A percentile compares a stretch with the other conserved stretches of the same genome.
Evolutionary conservation across 2,888 invertebrate genomes (phyloP).

Genomic region (Sminthurinus aureus): DNA sequence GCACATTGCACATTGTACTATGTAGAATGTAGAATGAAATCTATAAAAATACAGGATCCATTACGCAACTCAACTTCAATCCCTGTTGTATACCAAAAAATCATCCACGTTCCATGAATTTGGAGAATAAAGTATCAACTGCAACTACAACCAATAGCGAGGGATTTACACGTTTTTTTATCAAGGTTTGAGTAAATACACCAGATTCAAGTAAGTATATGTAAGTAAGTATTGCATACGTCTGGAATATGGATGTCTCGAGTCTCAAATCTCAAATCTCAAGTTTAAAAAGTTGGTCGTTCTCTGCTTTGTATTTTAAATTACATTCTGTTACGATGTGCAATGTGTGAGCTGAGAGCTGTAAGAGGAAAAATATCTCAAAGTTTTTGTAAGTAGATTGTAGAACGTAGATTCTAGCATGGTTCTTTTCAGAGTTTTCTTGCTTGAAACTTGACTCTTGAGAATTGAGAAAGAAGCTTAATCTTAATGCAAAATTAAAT

Average conservation of each 20-base stretch:
- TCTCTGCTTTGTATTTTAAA: not conserved
- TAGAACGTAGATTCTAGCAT: not conserved
- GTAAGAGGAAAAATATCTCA: no score
- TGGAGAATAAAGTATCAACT: no score
- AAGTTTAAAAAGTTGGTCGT: not conserved
- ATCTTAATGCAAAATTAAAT: slow-evolving; percentile 21
- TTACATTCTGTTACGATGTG: not conserved
- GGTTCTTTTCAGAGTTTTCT: not conserved
- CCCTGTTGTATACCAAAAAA: not conserved
- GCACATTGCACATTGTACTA: not conserved
- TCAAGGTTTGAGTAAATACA: no score
- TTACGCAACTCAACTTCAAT: not conserved
- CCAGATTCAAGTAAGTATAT: no score
- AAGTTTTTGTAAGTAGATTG: not conserved
- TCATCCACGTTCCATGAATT: not conserved
- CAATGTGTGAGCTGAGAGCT: not conserved
- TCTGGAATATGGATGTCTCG: no score
- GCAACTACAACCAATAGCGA: no score
- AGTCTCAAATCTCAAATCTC: no score
- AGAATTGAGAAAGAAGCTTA: not conserved
- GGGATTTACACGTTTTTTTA: no score
- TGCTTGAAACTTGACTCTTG: not conserved
- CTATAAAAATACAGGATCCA: no score
- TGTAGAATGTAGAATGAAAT: no score
- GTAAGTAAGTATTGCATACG: no score